A percentile compares a stretch with the other conserved stretches of the same genome.
Conservation (phyloP, 2,797 vertebrate species). For the Ctenosaura bakeri region DNA sequence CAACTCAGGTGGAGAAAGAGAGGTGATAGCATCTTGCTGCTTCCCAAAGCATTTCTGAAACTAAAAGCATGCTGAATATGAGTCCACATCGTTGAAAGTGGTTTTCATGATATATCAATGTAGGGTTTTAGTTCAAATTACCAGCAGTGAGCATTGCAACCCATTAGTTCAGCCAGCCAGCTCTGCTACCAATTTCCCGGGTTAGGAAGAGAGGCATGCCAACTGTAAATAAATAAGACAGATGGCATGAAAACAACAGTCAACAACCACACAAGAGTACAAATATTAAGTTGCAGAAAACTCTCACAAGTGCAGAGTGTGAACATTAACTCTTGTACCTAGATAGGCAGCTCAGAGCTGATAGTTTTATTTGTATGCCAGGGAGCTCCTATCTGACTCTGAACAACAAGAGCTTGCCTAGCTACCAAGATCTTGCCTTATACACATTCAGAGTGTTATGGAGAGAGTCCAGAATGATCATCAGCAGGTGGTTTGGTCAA, state of each 20-base stretch:
- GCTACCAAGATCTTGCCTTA: background rate
- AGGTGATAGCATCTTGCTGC: background rate
- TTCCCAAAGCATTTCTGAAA: slow-evolving; percentile 31
- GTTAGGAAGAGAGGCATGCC: rapidly evolving
- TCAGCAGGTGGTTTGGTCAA: slow-evolving; percentile 3
- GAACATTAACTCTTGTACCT: slow-evolving; percentile 9
- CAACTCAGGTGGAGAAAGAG: slow-evolving; percentile 38
- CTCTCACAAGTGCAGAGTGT: background rate
- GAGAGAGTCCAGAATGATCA: slow-evolving; percentile 18
- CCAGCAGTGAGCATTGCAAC: background rate
- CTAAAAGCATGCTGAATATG: background rate
- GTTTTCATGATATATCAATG: slow-evolving; percentile 20
- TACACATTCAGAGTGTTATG: background rate
- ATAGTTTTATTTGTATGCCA: slow-evolving; percentile 11
- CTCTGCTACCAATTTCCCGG: slow-evolving; percentile 7
- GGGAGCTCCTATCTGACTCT: background rate
- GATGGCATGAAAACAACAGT: background rate
- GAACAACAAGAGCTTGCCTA: background rate
- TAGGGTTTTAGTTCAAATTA: slow-evolving; percentile 48
- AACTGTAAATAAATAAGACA: rapidly evolving
- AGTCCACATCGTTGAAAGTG: slow-evolving; percentile 9
- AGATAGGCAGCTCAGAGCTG: background rate
- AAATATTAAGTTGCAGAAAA: slow-evolving; percentile 12
- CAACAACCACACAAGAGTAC: background rate
- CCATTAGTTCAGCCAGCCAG: slow-evolving; percentile 40